These are phyloP conservation scores for Drosophila paucipuncta DNA, from an alignment of 2,888 invertebrate genomes.

Conservation along the genomic window DNA sequence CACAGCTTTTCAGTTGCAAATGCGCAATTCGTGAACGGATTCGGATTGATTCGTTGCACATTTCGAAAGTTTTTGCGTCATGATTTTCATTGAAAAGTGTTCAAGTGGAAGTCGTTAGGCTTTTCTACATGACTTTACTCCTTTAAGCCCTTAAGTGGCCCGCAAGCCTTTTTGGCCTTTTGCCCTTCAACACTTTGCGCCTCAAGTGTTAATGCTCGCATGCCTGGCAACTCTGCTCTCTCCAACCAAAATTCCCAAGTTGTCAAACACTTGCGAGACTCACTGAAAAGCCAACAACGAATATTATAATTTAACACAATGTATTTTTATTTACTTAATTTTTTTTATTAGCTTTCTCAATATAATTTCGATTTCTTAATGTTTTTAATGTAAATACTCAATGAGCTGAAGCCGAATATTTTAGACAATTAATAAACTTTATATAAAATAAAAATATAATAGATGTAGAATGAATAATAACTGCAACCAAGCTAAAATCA, in stretches of 20 bases:
- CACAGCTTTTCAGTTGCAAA: conserved; percentile 64
- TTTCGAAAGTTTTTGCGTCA: conserved; percentile 51
- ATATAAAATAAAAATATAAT: neutral
- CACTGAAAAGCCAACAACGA: neutral
- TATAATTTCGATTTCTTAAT: neutral
- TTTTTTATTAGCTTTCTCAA: neutral
- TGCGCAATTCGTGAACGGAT: conserved; percentile 60
- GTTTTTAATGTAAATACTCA: neutral
- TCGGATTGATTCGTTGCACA: conserved; percentile 64
- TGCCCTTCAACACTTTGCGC: conserved; percentile 64
- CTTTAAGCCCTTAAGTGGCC: conserved; percentile 59
- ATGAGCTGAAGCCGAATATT: neutral
- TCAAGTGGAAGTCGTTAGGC: conserved; percentile 80
- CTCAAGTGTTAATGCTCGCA: conserved; percentile 51
- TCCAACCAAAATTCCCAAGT: conserved; percentile 21
- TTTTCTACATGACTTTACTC: conserved; percentile 62
- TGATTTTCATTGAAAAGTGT: conserved; percentile 79
- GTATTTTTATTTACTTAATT: neutral
- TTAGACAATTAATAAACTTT: neutral
- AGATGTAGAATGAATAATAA: neutral
- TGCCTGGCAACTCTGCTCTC: conserved; percentile 25
- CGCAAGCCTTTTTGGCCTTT: conserved; percentile 51
- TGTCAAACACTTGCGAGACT: conserved; percentile 25
- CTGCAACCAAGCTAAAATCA: neutral
- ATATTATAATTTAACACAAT: neutral